Conservation (phyloP, 2,113 vertebrate genomes). For the Microcebus lehilahytsara region DNA sequence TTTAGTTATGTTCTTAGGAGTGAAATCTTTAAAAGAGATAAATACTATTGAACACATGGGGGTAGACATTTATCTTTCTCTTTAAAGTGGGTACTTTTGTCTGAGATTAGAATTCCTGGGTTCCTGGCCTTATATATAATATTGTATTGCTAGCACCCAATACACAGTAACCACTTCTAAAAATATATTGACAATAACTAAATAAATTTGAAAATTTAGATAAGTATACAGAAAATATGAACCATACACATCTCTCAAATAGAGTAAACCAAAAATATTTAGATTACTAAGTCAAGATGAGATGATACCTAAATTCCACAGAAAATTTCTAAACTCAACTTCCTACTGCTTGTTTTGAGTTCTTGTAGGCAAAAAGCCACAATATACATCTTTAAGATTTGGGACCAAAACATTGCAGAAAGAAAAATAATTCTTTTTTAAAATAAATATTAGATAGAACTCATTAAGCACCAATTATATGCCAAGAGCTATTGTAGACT, state of each 20-base stretch:
- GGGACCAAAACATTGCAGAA: neutral
- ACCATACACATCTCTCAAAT: neutral
- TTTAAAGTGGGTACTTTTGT: neutral
- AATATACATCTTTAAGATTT: neutral
- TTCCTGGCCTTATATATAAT: neutral
- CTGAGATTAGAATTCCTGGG: neutral
- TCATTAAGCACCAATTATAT: neutral
- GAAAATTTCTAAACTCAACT: neutral
- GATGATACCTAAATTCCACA: neutral
- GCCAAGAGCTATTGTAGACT: neutral
- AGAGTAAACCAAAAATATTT: neutral
- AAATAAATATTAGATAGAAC: constrained; percentile 37
- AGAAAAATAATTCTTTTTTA: neutral
- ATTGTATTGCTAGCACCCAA: neutral
- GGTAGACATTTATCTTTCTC: neutral
- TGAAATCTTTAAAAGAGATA: neutral
- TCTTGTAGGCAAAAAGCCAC: neutral
- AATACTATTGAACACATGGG: neutral
- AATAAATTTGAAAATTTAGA: constrained; percentile 27
- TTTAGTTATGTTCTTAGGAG: neutral
- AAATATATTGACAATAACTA: neutral
- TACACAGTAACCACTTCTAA: neutral
- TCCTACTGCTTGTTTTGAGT: neutral
- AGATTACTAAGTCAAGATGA: neutral
- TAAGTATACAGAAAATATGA: neutral